Evolutionary conservation across 2,888 invertebrate genomes (phyloP).

Genomic region (Tenthredo amoena): DNA sequence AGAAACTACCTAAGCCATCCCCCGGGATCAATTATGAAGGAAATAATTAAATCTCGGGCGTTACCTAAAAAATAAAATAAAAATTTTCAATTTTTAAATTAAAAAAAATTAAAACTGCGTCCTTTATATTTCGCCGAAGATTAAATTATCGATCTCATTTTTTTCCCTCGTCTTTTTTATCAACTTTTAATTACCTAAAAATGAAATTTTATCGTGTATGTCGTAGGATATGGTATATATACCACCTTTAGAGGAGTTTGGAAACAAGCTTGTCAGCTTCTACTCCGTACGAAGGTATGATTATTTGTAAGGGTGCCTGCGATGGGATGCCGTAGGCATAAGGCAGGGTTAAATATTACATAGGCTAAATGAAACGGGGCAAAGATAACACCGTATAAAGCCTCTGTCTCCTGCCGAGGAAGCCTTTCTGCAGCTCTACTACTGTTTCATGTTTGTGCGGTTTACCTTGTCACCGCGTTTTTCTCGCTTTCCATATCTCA

Average conservation of each 20-base stretch:
- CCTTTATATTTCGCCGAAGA: background rate
- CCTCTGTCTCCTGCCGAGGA: constrained; percentile 29
- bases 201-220: background rate
- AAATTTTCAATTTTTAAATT: too few species aligned
- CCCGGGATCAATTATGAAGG: constrained; percentile 17
- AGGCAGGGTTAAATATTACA: constrained; percentile 46
- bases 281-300: background rate
- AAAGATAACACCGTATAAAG: constrained; percentile 48
- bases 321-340: constrained; percentile 31
- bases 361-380: constrained; percentile 42
- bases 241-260: background rate
- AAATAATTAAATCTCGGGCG: constrained; percentile 23
- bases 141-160: background rate
- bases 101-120: background rate
- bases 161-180: too few species aligned
- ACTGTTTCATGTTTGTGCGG: constrained; percentile 16
- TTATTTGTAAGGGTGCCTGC: constrained; percentile 31
- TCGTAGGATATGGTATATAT: background rate
- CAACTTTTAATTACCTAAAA: background rate
- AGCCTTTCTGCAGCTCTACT: background rate
- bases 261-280: background rate
- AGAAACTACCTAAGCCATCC: constrained; percentile 28
- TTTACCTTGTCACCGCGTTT: constrained; percentile 23
- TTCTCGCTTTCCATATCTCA: constrained; percentile 2
- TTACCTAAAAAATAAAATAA: background rate